phyloP scores from a whole-genome alignment of 1,140 invertebrate species.

The Stegodyphus dumicola region DNA sequence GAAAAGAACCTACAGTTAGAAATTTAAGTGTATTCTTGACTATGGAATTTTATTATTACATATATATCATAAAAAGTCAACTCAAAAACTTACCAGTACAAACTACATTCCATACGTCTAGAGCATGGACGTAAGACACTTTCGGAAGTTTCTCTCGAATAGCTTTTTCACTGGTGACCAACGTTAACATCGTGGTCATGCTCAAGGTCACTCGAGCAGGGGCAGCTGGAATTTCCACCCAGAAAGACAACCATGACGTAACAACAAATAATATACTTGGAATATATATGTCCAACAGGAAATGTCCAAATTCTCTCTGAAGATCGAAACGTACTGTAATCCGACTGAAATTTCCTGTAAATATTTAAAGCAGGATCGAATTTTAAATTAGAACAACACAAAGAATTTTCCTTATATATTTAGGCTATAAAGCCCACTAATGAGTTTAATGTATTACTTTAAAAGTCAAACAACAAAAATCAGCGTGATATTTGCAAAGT shows the following conservation, averaged over 20 bases:
- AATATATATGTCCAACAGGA: slow-evolving; percentile 75
- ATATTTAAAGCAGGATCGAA: slow-evolving; percentile 47
- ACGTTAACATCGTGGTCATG: slow-evolving; percentile 74
- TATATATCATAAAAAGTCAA: too few species aligned
- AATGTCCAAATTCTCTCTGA: slow-evolving; percentile 73
- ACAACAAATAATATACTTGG: slow-evolving; percentile 76
- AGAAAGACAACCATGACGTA: slow-evolving; percentile 77
- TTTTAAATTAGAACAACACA: neutral
- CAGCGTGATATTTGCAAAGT: too few species aligned
- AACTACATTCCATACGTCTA: slow-evolving; percentile 88
- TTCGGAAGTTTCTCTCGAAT: slow-evolving; percentile 71
- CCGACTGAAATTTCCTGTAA: slow-evolving; percentile 74
- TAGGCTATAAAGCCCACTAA: too few species aligned
- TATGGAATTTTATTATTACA: too few species aligned
- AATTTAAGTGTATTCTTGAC: too few species aligned
- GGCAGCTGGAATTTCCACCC: slow-evolving; percentile 74
- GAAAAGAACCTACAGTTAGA: too few species aligned
- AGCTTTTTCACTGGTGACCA: slow-evolving; percentile 71
- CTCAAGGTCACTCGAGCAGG: slow-evolving; percentile 74
- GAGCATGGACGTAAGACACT: slow-evolving; percentile 87
- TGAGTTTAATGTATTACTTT: too few species aligned
- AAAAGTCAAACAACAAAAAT: too few species aligned
- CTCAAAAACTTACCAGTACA: slow-evolving; percentile 72
- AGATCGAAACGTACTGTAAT: slow-evolving; percentile 73
- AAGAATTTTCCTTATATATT: too few species aligned